Evolutionary conservation across 2,113 vertebrate genomes (phyloP).

Genomic region (Theristicus caerulescens): DNA sequence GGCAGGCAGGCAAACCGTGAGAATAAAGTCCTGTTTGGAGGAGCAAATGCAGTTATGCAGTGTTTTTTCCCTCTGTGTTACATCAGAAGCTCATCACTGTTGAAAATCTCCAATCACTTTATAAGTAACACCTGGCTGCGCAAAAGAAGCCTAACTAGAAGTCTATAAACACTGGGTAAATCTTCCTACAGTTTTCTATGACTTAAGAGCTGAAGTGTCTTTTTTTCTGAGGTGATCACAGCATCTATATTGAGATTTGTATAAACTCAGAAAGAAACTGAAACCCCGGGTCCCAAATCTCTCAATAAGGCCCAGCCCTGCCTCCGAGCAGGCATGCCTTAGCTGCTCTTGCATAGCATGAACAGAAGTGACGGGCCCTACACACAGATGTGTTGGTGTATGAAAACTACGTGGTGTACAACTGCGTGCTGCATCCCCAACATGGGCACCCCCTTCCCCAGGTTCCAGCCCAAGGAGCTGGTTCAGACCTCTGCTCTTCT

Average conservation of each 20-base stretch:
- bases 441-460: neutral
- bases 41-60: neutral
- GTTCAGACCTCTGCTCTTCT: neutral
- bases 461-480: neutral
- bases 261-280: neutral
- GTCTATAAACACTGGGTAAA: neutral
- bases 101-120: neutral
- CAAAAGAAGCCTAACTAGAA: neutral
- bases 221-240: neutral
- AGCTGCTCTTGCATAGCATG: neutral
- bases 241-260: neutral
- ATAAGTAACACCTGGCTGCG: neutral
- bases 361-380: neutral
- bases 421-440: neutral
- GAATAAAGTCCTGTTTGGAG: neutral
- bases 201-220: neutral
- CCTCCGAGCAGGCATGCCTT: neutral
- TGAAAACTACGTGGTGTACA: accelerated
- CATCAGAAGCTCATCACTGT: neutral
- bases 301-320: neutral
- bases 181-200: neutral
- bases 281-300: neutral
- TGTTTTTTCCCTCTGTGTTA: neutral
- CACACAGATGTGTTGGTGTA: accelerated
- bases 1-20: neutral